phyloP scores from a whole-genome alignment of 2,888 invertebrate species.

The Cantharis rustica region DNA sequence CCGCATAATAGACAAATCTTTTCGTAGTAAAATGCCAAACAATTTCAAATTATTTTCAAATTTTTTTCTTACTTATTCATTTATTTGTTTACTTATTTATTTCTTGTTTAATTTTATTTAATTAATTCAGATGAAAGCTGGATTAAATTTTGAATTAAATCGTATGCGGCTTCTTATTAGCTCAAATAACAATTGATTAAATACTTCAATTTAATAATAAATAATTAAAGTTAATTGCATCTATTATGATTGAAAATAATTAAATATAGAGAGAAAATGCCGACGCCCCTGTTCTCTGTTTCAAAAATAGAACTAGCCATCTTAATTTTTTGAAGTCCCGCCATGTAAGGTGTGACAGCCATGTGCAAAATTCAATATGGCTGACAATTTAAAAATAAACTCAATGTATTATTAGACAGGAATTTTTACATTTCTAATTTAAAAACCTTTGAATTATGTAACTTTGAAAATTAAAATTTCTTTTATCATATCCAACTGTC shows the following conservation, averaged over 20 bases:
- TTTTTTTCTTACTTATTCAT: background rate
- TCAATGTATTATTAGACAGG: conserved; percentile 16
- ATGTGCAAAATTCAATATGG: conserved; percentile 41
- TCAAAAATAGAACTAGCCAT: conserved; percentile 43
- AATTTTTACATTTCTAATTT: conserved; percentile 1
- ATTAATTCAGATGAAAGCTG: background rate
- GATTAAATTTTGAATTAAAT: background rate
- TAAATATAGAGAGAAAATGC: conserved; percentile 19
- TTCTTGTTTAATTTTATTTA: background rate
- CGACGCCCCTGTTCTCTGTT: conserved; percentile 32
- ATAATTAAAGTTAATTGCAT: background rate
- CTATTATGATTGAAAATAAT: background rate
- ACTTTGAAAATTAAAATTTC: background rate
- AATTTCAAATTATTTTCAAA: background rate
- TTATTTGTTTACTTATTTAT: background rate
- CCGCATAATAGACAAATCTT: background rate
- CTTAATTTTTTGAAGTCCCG: conserved; percentile 33
- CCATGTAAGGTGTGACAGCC: conserved; percentile 47
- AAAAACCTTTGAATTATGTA: conserved; percentile 1
- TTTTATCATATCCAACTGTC: background rate
- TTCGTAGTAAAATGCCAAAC: background rate
- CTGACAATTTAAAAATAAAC: conserved; percentile 33
- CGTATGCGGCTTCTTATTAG: background rate
- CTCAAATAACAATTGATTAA: background rate
- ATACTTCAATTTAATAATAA: background rate